A percentile compares a stretch with the other conserved stretches of the same genome.
Conservation (phyloP, 2,797 vertebrate genomes). For the Mus spretus region DNA sequence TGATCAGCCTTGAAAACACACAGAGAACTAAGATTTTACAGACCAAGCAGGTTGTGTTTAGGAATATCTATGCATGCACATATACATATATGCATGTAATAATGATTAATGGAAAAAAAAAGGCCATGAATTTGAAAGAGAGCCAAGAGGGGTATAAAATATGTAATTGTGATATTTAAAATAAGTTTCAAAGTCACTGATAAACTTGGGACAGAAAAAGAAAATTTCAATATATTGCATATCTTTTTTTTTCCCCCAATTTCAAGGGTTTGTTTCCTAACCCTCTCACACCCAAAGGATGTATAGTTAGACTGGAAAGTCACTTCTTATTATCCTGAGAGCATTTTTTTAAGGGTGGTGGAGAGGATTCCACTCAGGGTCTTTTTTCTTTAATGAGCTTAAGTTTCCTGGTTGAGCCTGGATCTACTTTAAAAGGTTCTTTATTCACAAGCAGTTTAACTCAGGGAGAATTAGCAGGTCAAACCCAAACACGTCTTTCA, state of each 20-base stretch:
- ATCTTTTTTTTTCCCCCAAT: neutral
- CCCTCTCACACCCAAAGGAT: constrained; percentile 16
- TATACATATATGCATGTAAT: neutral
- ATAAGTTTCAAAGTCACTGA: constrained; percentile 19
- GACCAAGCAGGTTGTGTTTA: neutral
- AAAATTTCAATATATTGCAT: constrained; percentile 18
- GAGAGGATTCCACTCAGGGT: constrained; percentile 39
- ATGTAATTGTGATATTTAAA: constrained; percentile 10
- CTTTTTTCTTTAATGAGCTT: constrained; percentile 64
- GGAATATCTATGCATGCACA: neutral
- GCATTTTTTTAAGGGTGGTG: neutral
- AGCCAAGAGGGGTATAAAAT: neutral
- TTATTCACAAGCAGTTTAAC: constrained; percentile 72
- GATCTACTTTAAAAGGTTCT: constrained; percentile 50
- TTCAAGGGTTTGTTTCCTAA: constrained; percentile 24
- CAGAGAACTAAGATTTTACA: neutral
- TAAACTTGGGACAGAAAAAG: constrained; percentile 3
- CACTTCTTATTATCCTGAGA: constrained; percentile 62
- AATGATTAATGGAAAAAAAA: neutral
- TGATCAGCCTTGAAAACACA: neutral
- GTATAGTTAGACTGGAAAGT: constrained; percentile 64
- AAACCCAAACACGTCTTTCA: constrained; percentile 72
- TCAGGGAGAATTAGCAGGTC: constrained; percentile 74
- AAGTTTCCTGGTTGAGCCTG: constrained; percentile 59
- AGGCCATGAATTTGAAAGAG: neutral